Percentiles rank a stretch among this genome's conserved stretches.
These are phyloP conservation scores for Nomada ruficornis DNA, from an alignment of 2,888 invertebrate species.

Conservation along the genomic window DNA sequence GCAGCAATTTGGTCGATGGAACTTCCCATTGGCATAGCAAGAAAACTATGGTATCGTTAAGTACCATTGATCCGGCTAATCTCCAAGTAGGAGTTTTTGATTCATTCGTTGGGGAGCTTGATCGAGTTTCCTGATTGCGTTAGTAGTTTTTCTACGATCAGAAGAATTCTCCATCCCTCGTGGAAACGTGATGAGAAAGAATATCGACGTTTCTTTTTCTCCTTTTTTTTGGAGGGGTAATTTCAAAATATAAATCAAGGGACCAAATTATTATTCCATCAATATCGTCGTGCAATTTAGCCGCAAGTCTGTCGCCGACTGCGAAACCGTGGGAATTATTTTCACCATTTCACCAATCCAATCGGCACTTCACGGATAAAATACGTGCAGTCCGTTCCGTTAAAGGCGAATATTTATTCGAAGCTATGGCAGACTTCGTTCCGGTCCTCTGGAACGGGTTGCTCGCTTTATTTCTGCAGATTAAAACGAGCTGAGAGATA, in stretches of 20 bases:
- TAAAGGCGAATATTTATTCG: conserved; percentile 8
- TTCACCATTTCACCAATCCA: conserved; percentile 2
- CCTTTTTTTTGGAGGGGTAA: too few species aligned
- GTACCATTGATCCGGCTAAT: neutral
- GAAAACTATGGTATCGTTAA: neutral
- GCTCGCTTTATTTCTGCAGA: conserved; percentile 39
- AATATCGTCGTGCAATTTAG: too few species aligned
- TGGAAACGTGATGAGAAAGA: too few species aligned
- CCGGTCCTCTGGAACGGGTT: neutral
- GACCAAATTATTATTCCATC: too few species aligned
- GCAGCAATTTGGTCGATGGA: conserved; percentile 8
- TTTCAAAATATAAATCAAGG: too few species aligned
- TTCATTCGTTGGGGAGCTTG: neutral
- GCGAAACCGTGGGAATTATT: conserved; percentile 16
- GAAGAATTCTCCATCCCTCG: neutral
- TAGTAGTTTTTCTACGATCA: neutral
- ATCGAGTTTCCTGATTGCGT: neutral
- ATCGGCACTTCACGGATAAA: conserved; percentile 8
- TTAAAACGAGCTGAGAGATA: conserved; percentile 34
- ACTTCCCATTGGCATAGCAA: neutral
- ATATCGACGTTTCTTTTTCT: too few species aligned
- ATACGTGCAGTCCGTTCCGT: neutral
- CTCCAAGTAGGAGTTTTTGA: neutral
- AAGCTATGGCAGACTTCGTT: conserved; percentile 7
- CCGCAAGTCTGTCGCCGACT: neutral